Evolutionary conservation across 30 jellyfish, hydroid and myxozoan genomes (phyloP).

Genomic region (Hydractinia echinata): DNA sequence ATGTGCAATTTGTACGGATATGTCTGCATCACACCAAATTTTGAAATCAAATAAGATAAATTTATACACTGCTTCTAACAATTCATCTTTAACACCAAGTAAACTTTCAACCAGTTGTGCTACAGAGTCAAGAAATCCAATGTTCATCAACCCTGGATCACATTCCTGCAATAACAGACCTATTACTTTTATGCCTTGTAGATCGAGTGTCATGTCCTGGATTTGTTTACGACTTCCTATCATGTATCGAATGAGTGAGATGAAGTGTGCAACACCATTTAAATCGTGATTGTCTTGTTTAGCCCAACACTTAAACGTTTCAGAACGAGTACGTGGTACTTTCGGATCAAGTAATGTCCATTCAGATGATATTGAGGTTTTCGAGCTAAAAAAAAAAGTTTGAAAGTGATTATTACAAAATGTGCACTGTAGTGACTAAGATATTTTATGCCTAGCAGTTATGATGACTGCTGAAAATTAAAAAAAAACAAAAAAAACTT

Average conservation of each 20-base stretch:
- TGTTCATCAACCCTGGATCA: conserved; percentile 69
- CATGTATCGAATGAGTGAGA: conserved; percentile 68
- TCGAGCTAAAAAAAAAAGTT: background rate
- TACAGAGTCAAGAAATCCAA: conserved; percentile 62
- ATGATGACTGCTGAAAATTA: no score
- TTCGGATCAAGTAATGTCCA: conserved; percentile 69
- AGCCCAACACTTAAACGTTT: conserved; percentile 54
- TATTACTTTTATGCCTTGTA: conserved; percentile 69
- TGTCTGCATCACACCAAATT: conserved; percentile 78
- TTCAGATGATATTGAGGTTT: background rate
- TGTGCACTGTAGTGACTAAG: background rate
- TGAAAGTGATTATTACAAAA: background rate
- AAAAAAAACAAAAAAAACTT: no score
- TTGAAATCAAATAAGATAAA: conserved; percentile 68
- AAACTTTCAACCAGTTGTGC: conserved; percentile 68
- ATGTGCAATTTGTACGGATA: conserved; percentile 86
- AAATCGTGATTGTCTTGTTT: conserved; percentile 41
- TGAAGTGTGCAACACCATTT: conserved; percentile 84
- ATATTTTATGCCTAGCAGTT: no score
- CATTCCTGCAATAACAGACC: conserved; percentile 68
- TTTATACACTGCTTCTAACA: conserved; percentile 46
- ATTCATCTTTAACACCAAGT: conserved; percentile 42
- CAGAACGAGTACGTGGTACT: conserved; percentile 50
- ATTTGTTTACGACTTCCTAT: conserved; percentile 37
- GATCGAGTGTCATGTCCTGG: conserved; percentile 50